These are phyloP conservation scores for Drosophila mimetica DNA, from an alignment of 2,888 invertebrate species.

Conservation along the genomic window DNA sequence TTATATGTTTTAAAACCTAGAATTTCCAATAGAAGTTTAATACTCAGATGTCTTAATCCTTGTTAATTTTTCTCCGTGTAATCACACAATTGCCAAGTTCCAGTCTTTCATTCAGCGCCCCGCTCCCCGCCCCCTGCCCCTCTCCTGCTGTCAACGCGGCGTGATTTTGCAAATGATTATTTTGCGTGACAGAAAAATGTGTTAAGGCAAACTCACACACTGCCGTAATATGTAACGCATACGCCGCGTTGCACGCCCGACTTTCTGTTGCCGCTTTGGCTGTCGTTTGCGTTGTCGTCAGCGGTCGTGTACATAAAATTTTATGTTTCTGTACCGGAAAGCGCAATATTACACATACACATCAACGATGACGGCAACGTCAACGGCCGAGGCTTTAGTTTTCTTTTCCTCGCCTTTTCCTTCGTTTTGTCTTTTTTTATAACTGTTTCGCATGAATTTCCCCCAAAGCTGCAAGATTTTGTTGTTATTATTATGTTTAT, in stretches of 20 bases:
- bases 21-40: no score
- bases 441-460: slow-evolving; percentile 70
- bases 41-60: not conserved
- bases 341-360: slow-evolving; percentile 65
- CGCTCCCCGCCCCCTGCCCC: not conserved
- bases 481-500: slow-evolving; percentile 33
- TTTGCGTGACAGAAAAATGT: slow-evolving; percentile 80
- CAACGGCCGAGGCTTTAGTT: slow-evolving; percentile 54
- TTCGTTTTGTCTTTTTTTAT: slow-evolving; percentile 47
- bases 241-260: slow-evolving; percentile 72
- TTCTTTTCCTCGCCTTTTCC: slow-evolving; percentile 27
- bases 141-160: slow-evolving; percentile 58
- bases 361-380: slow-evolving; percentile 49
- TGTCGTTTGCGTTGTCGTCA: slow-evolving; percentile 52
- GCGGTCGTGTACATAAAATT: slow-evolving; percentile 72
- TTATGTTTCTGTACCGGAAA: slow-evolving; percentile 78
- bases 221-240: slow-evolving; percentile 72
- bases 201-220: slow-evolving; percentile 60
- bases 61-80: slow-evolving; percentile 1
- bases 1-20: no score
- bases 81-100: not conserved
- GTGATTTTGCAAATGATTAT: slow-evolving; percentile 79
- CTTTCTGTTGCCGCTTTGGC: slow-evolving; percentile 23
- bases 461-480: slow-evolving; percentile 26
- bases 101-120: slow-evolving; percentile 8